Evolutionary conservation across 2,888 invertebrate species (phyloP).

Genomic region (Seira sanloemensis): DNA sequence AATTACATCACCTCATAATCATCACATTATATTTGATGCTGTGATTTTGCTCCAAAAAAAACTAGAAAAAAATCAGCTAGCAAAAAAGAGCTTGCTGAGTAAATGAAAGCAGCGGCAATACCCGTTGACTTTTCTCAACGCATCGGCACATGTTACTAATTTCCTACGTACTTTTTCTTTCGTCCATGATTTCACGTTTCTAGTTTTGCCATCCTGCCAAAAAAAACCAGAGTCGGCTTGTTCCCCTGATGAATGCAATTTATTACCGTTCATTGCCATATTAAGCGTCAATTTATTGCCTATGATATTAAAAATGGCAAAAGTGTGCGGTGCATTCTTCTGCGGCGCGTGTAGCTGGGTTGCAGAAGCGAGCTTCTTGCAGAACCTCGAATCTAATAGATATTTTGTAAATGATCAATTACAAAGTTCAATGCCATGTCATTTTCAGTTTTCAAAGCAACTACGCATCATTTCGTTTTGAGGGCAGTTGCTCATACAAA

Average conservation of each 20-base stretch:
- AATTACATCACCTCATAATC: constrained; percentile 59
- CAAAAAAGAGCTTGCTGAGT: neutral
- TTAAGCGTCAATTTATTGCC: constrained; percentile 54
- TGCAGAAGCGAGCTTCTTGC: neutral
- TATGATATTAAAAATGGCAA: constrained; percentile 18
- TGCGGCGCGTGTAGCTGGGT: neutral
- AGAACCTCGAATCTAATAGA: too few species aligned
- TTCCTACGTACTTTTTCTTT: neutral
- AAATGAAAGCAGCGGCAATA: neutral
- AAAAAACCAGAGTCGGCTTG: constrained; percentile 24
- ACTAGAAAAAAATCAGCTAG: neutral
- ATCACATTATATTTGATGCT: constrained; percentile 52
- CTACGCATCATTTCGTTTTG: too few species aligned
- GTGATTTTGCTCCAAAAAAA: neutral
- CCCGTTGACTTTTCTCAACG: neutral
- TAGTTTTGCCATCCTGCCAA: constrained; percentile 6
- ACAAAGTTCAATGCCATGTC: neutral
- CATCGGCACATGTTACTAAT: constrained; percentile 31
- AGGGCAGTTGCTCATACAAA: too few species aligned
- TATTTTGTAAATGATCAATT: constrained; percentile 8
- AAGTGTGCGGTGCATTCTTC: neutral
- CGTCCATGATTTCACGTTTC: too few species aligned
- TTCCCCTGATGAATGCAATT: constrained; percentile 22
- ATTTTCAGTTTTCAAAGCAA: neutral
- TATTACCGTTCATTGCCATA: constrained; percentile 51